Conservation (phyloP, 1,140 invertebrate species). For the Pentalonia nigronervosa region DNA sequence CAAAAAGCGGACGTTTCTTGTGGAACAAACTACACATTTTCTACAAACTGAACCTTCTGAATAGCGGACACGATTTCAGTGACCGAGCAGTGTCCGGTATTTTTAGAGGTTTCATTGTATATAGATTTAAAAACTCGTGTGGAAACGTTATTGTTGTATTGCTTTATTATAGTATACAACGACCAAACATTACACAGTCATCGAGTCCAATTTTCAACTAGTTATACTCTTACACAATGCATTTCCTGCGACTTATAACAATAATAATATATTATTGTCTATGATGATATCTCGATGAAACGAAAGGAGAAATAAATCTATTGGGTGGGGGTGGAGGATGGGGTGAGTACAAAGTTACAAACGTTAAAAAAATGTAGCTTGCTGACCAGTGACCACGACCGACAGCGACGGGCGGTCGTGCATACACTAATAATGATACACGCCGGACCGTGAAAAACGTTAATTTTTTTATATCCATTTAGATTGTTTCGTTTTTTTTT, state of each 20-base stretch:
- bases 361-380: conserved; percentile 1
- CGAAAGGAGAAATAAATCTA: not conserved
- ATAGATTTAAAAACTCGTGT: not conserved
- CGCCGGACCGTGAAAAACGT: conserved; percentile 47
- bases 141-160: not conserved
- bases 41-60: too few species aligned
- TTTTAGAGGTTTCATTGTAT: too few species aligned
- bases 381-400: conserved; percentile 5
- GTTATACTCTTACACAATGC: not conserved
- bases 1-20: too few species aligned
- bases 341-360: not conserved
- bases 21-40: too few species aligned
- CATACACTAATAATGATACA: conserved; percentile 35
- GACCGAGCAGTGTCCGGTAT: too few species aligned
- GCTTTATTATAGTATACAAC: not conserved
- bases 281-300: not conserved
- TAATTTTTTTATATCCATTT: conserved; percentile 8
- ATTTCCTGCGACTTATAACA: not conserved
- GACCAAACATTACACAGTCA: too few species aligned
- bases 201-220: not conserved
- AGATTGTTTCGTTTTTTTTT: conserved; percentile 21
- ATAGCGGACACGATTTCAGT: too few species aligned
- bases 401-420: conserved; percentile 43
- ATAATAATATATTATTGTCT: not conserved
- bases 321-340: too few species aligned